Base-by-base conservation (phyloP, 2,113 vertebrate species). In the Leptobrachium ailaonicum region DNA sequence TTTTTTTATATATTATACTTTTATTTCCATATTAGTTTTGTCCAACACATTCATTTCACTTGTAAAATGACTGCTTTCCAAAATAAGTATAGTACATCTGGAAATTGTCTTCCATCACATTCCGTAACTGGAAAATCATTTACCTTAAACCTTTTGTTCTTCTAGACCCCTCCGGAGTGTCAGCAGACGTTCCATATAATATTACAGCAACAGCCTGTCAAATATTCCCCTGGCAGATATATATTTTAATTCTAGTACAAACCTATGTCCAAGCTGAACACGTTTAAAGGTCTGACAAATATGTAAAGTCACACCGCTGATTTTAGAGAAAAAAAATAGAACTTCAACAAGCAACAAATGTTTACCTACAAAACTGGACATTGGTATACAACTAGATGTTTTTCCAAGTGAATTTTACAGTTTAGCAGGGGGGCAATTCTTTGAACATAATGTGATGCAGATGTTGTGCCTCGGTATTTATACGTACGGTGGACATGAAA, bases 81-180 rank as follows among this genome's bases (percentile, higher is more conserved):
- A 90, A 87, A 83, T 79, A 90, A 92, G 84, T 83, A 83, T 11
- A 64, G 41, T 45, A 90, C 91, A 92, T 90, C 89, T 92, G 91
- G 88, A 90, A 92, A 82, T 81, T 83, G 86, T 91, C 87, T 83
- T 68, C 79, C 83, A 73, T 79, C 82, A 82, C 85, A 83, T 86
- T 41, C 14, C 85, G 83, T 77, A 85, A 56, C 6, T 75, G 0
- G 10, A 91, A 80, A 86, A 68, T 40, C 0, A 3, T 84, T 88
- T 88, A 83, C 80, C 74, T 84, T 81, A 81, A 84, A 74, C 74
- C 12, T 54, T 2, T 82, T 77, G 20, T 54, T 86, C 80, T 83
- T 69, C 64, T 66, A 45, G 2, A 85, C 54, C 82, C 50, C 73
- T 58, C 81, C 75, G 75, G 82, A 85, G 79, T 5, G 69, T 69